Conservation (phyloP, 2,888 invertebrate genomes). For the Zhuqinia jingwanae region DNA sequence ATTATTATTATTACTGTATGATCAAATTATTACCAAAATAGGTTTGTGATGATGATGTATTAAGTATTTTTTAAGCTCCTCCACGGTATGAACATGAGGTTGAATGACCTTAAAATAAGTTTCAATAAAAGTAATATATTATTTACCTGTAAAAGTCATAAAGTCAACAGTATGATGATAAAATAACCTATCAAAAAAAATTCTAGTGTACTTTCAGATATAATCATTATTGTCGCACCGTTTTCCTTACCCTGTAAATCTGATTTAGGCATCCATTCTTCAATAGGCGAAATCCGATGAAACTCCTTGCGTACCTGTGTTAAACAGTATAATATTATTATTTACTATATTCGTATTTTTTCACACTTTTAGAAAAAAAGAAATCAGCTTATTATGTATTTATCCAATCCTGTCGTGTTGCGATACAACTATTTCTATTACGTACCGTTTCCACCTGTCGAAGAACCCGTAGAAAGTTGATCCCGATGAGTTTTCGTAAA, state of each 20-base stretch:
- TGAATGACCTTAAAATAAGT: conserved; percentile 68
- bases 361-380: too few relatives aligned
- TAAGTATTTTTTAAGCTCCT: conserved; percentile 62
- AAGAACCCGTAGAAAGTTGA: conserved; percentile 91
- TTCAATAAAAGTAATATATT: too few relatives aligned
- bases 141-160: not conserved
- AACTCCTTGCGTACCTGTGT: conserved; percentile 79
- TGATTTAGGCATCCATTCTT: conserved; percentile 80
- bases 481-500: conserved; percentile 90
- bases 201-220: not conserved
- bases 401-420: too few relatives aligned
- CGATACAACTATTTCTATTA: too few relatives aligned
- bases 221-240: not conserved
- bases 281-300: conserved; percentile 78
- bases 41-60: not conserved
- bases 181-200: not conserved
- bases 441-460: conserved; percentile 86
- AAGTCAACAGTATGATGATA: too few relatives aligned
- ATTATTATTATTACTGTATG: too few relatives aligned
- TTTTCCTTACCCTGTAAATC: conserved; percentile 78
- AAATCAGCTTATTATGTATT: too few relatives aligned
- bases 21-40: conserved; percentile 20
- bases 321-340: conserved; percentile 5
- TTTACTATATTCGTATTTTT: too few relatives aligned
- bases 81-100: conserved; percentile 76